Percentiles rank a stretch among this genome's conserved stretches.
Evolutionary conservation across 2,888 invertebrate species (phyloP).

Genomic region (Lapara coniferarum): DNA sequence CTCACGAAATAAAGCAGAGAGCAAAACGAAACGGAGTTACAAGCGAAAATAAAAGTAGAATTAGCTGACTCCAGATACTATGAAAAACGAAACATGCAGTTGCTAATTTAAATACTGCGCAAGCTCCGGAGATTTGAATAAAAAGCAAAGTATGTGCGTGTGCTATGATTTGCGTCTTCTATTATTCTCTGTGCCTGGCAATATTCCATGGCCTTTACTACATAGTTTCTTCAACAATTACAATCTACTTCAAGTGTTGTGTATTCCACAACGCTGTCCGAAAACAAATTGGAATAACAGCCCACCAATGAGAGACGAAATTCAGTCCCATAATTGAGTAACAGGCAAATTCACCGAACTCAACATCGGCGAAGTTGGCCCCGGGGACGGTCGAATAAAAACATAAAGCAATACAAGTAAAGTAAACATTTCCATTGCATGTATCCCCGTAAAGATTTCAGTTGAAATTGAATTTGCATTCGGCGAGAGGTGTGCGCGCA

Average conservation of each 20-base stretch:
- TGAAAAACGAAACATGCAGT: constrained; percentile 30
- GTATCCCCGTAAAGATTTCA: constrained; percentile 61
- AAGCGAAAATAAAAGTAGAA: constrained; percentile 61
- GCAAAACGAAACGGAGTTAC: constrained; percentile 47
- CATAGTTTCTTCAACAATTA: neutral
- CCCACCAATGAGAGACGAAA: neutral
- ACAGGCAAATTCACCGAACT: constrained; percentile 34
- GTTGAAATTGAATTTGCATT: constrained; percentile 64
- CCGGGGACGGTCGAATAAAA: constrained; percentile 47
- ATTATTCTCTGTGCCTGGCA: neutral
- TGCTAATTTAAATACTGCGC: constrained; percentile 30
- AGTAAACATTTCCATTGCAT: constrained; percentile 60
- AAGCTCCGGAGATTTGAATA: neutral
- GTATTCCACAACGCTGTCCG: neutral
- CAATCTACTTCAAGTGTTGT: no score
- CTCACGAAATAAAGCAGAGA: constrained; percentile 58
- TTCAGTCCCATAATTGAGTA: constrained; percentile 1
- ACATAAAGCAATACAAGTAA: constrained; percentile 50
- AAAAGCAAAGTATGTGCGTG: neutral
- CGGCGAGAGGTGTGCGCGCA: constrained; percentile 50
- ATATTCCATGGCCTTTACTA: neutral
- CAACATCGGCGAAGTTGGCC: constrained; percentile 43
- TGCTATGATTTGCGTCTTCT: neutral
- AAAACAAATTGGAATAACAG: neutral
- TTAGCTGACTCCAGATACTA: constrained; percentile 44